Conservation (phyloP, 2,888 invertebrate species). For the Willowsia nigromaculata region DNA sequence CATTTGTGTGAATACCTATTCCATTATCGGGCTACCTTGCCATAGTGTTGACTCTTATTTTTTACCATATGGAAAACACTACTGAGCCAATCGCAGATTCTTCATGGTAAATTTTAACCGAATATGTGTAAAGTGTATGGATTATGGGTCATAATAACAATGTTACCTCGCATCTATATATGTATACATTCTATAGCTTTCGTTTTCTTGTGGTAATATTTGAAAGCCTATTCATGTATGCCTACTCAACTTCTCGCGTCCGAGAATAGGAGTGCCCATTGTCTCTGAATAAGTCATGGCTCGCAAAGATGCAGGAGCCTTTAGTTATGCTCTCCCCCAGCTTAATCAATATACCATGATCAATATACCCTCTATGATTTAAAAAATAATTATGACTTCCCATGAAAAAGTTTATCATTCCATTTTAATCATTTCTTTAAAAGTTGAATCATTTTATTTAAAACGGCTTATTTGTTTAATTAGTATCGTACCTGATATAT, state of each 20-base stretch:
- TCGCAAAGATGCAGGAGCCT: too few species aligned
- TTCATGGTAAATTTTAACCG: slow-evolving; percentile 33
- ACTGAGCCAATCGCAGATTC: background rate
- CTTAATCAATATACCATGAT: background rate
- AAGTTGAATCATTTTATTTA: too few species aligned
- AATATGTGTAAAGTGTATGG: background rate
- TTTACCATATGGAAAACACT: background rate
- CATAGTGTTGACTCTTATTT: slow-evolving; percentile 59
- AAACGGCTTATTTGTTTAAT: too few species aligned
- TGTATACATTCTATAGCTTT: too few species aligned
- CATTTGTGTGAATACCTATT: background rate
- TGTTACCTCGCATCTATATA: too few species aligned
- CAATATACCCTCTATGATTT: background rate
- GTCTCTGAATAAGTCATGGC: slow-evolving; percentile 3
- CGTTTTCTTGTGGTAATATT: background rate
- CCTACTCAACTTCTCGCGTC: background rate
- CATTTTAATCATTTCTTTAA: too few species aligned
- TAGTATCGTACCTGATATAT: too few species aligned
- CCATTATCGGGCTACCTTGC: slow-evolving; percentile 49
- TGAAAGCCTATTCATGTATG: background rate
- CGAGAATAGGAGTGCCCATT: background rate
- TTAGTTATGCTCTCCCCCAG: background rate
- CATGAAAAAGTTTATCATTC: too few species aligned
- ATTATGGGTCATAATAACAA: background rate
- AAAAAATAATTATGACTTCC: background rate